Evolutionary conservation across 2,888 invertebrate species (phyloP), one percentile per base, ranked within the genome.

Genomic region (Oxytorus armatus): DNA sequence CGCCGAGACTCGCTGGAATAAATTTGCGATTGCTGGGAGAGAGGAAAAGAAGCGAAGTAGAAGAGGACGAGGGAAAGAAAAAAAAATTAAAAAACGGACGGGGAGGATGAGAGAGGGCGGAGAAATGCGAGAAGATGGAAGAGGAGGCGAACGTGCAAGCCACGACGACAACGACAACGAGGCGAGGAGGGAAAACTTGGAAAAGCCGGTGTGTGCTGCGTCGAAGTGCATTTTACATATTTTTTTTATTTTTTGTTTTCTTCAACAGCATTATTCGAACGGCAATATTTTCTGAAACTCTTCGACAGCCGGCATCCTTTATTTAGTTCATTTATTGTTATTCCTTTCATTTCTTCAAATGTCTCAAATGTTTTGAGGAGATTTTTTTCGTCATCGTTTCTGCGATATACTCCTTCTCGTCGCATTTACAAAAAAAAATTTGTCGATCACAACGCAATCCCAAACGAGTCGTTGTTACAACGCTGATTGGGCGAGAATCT

Each of bases 401-500:
- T 47, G 57, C 16, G 16, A n/a, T 65, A 59, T 18, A 25, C 23
- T 2, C 3, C 18, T 36, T 51, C 21, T 57, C 36, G 21, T 47
- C 14, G 16, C 1, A 4, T 42, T 39, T 25, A 11, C 0, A 63
- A 47, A 53, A 42, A 42, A 49, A 33, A 47, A 10, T 57, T 57
- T n/a, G 36, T 8, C 10, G 16, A 51, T 16, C 3, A 18, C 8
- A 8, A 29, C 8, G 36, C 1, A 57, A 33, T 69, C 16, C 53
- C n/a, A n/a, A 51, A 69, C 68, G 72, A 84, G 85, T 89, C 88
- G 86, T 90, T 89, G 89, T 84, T 85, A 81, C 8, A 25, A n/a
- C 81, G 85, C 84, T 90, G 90, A 90, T 91, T 90, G 90, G n/a
- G 85, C 87, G 88, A 86, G 85, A 90, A 90, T 90, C 91, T 89